Base-by-base conservation (phyloP, 2,113 vertebrate genomes). In the Baryphthengus martii region DNA sequence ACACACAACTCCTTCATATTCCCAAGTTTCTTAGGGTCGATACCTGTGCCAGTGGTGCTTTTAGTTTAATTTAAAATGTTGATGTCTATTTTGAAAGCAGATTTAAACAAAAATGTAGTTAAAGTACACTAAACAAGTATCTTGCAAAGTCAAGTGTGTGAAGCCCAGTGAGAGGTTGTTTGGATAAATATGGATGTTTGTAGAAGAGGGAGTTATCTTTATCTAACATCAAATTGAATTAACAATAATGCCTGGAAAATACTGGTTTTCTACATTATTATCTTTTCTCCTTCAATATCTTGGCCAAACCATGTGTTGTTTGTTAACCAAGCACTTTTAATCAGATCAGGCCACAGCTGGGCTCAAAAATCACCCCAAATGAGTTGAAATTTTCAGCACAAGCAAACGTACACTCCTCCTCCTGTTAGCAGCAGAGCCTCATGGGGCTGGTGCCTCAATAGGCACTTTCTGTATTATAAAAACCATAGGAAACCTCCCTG, bases 401-500 rank as follows among this genome's bases (percentile, higher is more conserved):
- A 47, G 23, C 26, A 35, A 35, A 17, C 1, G 5, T 20, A 18
- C 28, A 17, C 13, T 9, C 15, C 47, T 39, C 28, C 23, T 77
- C 53, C 7, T 40, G 62, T 28, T 37, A 16, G 25, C 39, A 21
- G 35, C 55, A 29, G 49, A 24, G 31, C 4, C 35, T 55, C 18
- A 5, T 0, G 3, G 62, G 45, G 31, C 37, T 76, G 37, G 15
- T 13, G 25, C 14, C 20, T 63, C 3, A 0, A 11, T 13, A 23
- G 49, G 7, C 4, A 39, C 55, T 56, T 68, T 40, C 25, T 21
- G 1, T 23, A n/a, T 75, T 45, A 77, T 21, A 76, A 70, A 88
- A 28, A 31, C 79, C 4, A 0, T 3, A 1, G 3, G 45, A 80
- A 66, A 26, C n/a, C 23, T 71, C n/a, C 13, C 15, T 37, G 40